phyloP scores from a whole-genome alignment of 1,140 invertebrate species.

The Ctenoplectra terminalis region DNA sequence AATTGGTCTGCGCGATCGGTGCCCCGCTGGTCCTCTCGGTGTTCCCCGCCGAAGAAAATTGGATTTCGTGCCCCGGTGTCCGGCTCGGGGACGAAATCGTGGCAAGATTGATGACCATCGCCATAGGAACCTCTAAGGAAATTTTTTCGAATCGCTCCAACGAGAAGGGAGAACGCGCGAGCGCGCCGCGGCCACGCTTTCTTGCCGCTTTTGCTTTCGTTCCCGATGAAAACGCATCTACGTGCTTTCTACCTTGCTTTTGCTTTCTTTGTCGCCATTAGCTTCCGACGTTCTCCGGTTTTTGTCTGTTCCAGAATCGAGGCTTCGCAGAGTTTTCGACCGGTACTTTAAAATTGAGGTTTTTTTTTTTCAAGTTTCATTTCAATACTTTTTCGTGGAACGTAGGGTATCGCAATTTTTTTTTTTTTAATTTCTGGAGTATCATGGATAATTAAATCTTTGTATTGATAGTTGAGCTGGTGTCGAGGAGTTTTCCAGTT shows the following conservation, averaged over 20 bases:
- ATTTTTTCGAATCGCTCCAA: slow-evolving; percentile 31
- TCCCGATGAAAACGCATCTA: slow-evolving; percentile 22
- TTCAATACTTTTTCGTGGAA: too few species aligned
- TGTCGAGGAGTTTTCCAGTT: too few species aligned
- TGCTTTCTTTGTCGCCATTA: not conserved
- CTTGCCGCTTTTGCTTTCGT: not conserved
- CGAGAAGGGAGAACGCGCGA: slow-evolving; percentile 1
- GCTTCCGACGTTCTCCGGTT: not conserved
- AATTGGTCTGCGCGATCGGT: slow-evolving; percentile 67
- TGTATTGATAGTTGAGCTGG: too few species aligned
- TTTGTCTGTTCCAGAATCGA: too few species aligned
- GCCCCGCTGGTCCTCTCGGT: slow-evolving; percentile 62
- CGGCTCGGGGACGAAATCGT: slow-evolving; percentile 54
- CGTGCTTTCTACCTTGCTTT: not conserved
- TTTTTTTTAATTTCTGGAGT: too few species aligned
- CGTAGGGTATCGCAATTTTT: too few species aligned
- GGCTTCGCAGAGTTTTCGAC: too few species aligned
- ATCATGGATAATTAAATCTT: too few species aligned
- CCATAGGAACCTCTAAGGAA: slow-evolving; percentile 36
- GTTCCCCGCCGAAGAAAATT: slow-evolving; percentile 59
- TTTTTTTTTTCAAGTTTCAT: too few species aligned
- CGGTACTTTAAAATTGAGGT: too few species aligned
- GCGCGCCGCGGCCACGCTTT: slow-evolving; percentile 19
- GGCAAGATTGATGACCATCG: slow-evolving; percentile 62
- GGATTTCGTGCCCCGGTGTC: slow-evolving; percentile 41